Evolutionary conservation across 2,797 vertebrate genomes (phyloP).

Genomic region (Sebastes ruberrimus): DNA sequence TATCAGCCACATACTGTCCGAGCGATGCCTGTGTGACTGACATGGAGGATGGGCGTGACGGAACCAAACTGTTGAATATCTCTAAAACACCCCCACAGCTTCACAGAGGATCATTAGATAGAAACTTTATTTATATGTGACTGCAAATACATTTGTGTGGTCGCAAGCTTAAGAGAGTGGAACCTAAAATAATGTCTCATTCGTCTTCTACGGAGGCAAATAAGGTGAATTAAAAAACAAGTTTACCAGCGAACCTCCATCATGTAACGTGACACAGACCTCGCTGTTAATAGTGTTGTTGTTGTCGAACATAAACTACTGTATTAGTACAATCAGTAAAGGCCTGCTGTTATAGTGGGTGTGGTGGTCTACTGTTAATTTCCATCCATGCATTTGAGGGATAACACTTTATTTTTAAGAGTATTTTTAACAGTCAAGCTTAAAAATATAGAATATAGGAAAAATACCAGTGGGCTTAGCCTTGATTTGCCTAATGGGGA

Average conservation of each 20-base stretch:
- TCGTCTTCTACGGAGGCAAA: neutral
- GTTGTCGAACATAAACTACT: neutral
- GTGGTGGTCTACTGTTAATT: neutral
- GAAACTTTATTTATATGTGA: neutral
- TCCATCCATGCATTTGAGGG: neutral
- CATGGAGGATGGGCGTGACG: neutral
- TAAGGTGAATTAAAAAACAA: neutral
- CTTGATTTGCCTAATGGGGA: neutral
- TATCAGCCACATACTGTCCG: neutral
- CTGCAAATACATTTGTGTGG: neutral
- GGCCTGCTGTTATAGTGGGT: neutral
- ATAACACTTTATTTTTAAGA: neutral
- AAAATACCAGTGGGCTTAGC: neutral
- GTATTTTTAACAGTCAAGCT: neutral
- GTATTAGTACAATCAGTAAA: neutral
- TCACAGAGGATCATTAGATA: neutral
- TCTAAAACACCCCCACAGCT: neutral
- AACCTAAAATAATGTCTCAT: neutral
- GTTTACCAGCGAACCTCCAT: neutral
- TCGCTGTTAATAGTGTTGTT: neutral
- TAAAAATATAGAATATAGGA: neutral
- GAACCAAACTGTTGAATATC: conserved; percentile 1
- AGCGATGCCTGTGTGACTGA: neutral
- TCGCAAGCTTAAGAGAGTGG: neutral
- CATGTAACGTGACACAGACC: neutral